These are phyloP conservation scores for Callopanchax toddi DNA, from an alignment of 2,113 vertebrate species.

Conservation along the genomic window DNA sequence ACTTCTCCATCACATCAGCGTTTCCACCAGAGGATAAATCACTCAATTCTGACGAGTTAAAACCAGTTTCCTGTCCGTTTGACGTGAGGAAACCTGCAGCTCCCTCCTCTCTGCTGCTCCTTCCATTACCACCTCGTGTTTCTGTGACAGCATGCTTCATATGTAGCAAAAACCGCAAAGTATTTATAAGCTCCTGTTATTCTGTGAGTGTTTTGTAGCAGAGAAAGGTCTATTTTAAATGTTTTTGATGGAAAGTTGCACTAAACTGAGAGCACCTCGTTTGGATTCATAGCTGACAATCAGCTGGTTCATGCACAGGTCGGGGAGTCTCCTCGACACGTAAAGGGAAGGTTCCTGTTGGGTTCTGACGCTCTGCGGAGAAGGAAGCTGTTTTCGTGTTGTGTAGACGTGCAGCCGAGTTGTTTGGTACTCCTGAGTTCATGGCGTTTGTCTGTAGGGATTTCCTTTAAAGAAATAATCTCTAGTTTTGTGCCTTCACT, in stretches of 20 bases:
- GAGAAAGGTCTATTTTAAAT: slow-evolving; percentile 53
- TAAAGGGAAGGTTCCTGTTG: too few relatives aligned
- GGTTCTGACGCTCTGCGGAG: neutral
- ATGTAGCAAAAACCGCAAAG: slow-evolving; percentile 50
- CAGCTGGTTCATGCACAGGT: slow-evolving; percentile 28
- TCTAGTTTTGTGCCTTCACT: slow-evolving; percentile 73
- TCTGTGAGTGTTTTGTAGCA: slow-evolving; percentile 64
- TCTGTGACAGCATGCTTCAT: slow-evolving; percentile 65
- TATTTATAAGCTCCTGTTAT: slow-evolving; percentile 48
- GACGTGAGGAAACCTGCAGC: too few relatives aligned
- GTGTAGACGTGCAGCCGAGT: slow-evolving; percentile 40
- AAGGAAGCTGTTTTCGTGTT: slow-evolving; percentile 33
- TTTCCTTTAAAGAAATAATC: slow-evolving; percentile 55
- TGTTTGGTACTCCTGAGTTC: slow-evolving; percentile 28
- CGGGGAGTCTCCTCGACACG: too few relatives aligned
- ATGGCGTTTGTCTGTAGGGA: slow-evolving; percentile 44
- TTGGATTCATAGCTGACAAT: slow-evolving; percentile 43
- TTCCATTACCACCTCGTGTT: slow-evolving; percentile 55
- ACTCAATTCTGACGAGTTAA: too few relatives aligned
- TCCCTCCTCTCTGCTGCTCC: neutral
- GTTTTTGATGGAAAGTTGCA: slow-evolving; percentile 48
- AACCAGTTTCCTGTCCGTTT: too few relatives aligned
- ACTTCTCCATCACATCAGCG: too few relatives aligned
- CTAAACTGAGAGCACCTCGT: slow-evolving; percentile 38
- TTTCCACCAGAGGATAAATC: too few relatives aligned